Conservation (phyloP, 2,888 invertebrate species). For the Cephus rjabovi region DNA sequence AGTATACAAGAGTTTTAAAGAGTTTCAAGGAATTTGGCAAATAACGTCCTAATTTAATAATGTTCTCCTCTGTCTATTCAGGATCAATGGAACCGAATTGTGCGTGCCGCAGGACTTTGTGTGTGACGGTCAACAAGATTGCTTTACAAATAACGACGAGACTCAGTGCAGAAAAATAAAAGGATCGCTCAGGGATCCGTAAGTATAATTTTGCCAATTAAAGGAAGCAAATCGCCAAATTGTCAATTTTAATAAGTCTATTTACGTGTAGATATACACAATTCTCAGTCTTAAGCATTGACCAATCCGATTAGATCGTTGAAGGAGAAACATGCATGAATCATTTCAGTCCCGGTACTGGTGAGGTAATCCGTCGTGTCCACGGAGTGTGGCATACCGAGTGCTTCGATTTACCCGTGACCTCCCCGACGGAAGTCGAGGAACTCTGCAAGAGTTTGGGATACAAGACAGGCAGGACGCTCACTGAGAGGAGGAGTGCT, state of each 20-base stretch:
- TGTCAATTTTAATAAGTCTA: background rate
- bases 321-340: background rate
- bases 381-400: conserved; percentile 81
- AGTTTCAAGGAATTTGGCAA: background rate
- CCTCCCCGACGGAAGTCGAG: conserved; percentile 65
- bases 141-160: conserved; percentile 82
- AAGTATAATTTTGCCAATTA: conserved; percentile 27
- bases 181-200: conserved; percentile 52
- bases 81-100: conserved; percentile 22
- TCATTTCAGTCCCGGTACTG: conserved; percentile 69
- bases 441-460: conserved; percentile 75
- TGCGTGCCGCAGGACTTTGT: conserved; percentile 81
- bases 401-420: conserved; percentile 69
- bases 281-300: background rate
- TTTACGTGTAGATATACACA: background rate
- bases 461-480: conserved; percentile 69
- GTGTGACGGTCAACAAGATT: conserved; percentile 82
- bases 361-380: conserved; percentile 75
- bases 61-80: background rate
- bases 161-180: conserved; percentile 71
- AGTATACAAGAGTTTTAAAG: background rate
- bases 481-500: background rate
- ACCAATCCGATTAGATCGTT: background rate
- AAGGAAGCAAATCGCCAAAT: background rate
- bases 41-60: background rate